phyloP scores from a whole-genome alignment of 2,113 vertebrate genomes.

The Tragelaphus buxtoni region DNA sequence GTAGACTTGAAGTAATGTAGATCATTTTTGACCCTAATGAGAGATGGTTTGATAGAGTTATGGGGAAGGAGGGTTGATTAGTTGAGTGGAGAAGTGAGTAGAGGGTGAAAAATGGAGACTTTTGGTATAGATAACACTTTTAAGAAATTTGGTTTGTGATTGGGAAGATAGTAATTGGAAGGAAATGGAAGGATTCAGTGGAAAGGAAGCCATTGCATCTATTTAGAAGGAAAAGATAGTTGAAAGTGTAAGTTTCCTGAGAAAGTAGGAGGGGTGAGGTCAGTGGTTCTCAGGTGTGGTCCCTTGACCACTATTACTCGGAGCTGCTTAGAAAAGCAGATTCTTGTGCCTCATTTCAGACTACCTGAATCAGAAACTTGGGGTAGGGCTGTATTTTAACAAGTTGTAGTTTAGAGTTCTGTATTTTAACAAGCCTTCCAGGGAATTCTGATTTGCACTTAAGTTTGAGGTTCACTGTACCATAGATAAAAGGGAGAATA shows the following conservation, averaged over 20 bases:
- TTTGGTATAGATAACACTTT: neutral
- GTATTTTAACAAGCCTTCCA: neutral
- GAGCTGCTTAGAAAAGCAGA: neutral
- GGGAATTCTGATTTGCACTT: neutral
- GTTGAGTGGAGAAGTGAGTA: neutral
- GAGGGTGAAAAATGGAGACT: neutral
- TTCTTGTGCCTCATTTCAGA: neutral
- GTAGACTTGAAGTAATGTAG: neutral
- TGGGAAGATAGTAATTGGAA: neutral
- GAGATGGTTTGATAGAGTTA: neutral
- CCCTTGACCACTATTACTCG: neutral
- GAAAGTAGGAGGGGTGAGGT: neutral
- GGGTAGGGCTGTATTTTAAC: neutral
- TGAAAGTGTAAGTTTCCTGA: neutral
- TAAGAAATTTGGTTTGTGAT: neutral
- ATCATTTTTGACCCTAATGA: neutral
- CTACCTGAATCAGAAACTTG: slow-evolving; percentile 9
- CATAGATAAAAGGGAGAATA: neutral
- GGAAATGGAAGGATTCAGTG: neutral
- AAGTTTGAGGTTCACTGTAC: slow-evolving; percentile 5
- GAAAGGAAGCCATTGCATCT: neutral
- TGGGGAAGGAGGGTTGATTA: neutral
- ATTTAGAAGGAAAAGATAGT: neutral
- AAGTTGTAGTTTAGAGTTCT: neutral
- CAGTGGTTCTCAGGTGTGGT: neutral